These are phyloP conservation scores for Osmerus eperlanus DNA, from an alignment of 2,113 vertebrate genomes.

Conservation along the genomic window DNA sequence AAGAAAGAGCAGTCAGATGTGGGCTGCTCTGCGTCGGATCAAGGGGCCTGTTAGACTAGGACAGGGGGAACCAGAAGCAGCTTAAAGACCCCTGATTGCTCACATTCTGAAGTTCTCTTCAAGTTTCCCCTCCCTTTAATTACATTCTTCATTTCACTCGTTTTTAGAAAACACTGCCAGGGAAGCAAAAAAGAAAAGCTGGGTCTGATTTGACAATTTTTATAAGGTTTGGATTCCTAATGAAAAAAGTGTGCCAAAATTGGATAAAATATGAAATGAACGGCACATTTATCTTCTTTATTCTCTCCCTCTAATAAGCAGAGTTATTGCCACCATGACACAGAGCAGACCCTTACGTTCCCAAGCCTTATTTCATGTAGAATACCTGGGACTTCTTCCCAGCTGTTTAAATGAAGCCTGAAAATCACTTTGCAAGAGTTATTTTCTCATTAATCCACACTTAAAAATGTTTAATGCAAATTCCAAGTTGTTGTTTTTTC, in stretches of 20 bases:
- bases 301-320: conserved; percentile 66
- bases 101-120: conserved; percentile 65
- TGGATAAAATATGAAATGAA: conserved; percentile 65
- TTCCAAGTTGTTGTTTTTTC: conserved; percentile 39
- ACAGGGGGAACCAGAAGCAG: conserved; percentile 44
- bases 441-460: conserved; percentile 73
- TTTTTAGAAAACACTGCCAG: conserved; percentile 66
- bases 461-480: conserved; percentile 66
- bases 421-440: conserved; percentile 53
- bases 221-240: conserved; percentile 65
- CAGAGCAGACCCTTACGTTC: conserved; percentile 63
- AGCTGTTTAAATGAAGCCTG: conserved; percentile 46
- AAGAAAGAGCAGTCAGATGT: conserved; percentile 34
- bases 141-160: conserved; percentile 68
- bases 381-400: conserved; percentile 52
- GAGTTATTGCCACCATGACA: conserved; percentile 62
- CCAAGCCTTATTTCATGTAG: conserved; percentile 50
- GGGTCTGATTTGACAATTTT: conserved; percentile 61
- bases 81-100: conserved; percentile 64
- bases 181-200: conserved; percentile 48
- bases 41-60: background rate
- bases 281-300: conserved; percentile 69
- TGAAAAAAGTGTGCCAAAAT: conserved; percentile 63
- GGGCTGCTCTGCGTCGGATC: conserved; percentile 16
- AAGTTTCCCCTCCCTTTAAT: conserved; percentile 70